phyloP scores from a whole-genome alignment of 2,797 vertebrate species.

The Eutrigla gurnardus region DNA sequence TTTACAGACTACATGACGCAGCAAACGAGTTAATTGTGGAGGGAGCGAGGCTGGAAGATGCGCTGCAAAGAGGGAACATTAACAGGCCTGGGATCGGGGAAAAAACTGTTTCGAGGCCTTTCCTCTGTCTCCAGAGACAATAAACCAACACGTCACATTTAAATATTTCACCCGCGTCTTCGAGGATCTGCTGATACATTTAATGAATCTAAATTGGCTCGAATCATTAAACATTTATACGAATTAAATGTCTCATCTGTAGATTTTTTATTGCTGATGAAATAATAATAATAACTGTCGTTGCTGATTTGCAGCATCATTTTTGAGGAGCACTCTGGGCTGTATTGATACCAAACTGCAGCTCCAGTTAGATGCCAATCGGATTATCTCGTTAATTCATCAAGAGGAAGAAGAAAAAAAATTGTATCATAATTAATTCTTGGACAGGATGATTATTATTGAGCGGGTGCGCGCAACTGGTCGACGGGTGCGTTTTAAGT shows the following conservation, averaged over 20 bases:
- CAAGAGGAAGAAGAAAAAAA: slow-evolving; percentile 78
- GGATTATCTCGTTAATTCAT: slow-evolving; percentile 96
- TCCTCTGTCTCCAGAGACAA: slow-evolving; percentile 23
- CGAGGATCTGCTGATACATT: not conserved
- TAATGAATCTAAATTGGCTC: slow-evolving; percentile 3
- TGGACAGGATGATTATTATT: slow-evolving; percentile 91
- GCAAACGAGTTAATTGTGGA: slow-evolving; percentile 56
- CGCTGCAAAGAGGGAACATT: not conserved
- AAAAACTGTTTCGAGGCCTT: slow-evolving; percentile 36
- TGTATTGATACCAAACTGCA: slow-evolving; percentile 71
- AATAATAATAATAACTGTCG: not conserved
- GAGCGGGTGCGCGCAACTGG: slow-evolving; percentile 90
- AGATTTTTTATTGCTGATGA: not conserved
- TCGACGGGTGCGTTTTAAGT: slow-evolving; percentile 84
- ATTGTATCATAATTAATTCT: slow-evolving; percentile 95
- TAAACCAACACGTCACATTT: slow-evolving; percentile 51
- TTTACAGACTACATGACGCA: slow-evolving; percentile 41
- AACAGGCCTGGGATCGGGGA: slow-evolving; percentile 15
- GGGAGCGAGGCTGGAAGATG: not conserved
- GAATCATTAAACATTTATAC: not conserved
- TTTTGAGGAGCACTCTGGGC: slow-evolving; percentile 82
- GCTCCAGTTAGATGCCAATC: slow-evolving; percentile 90
- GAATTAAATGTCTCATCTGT: not conserved
- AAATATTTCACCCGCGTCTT: slow-evolving; percentile 1
- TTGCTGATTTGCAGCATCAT: slow-evolving; percentile 56